These are phyloP conservation scores for Poecilia latipinna DNA, from an alignment of 2,113 vertebrate genomes.

Conservation along the genomic window DNA sequence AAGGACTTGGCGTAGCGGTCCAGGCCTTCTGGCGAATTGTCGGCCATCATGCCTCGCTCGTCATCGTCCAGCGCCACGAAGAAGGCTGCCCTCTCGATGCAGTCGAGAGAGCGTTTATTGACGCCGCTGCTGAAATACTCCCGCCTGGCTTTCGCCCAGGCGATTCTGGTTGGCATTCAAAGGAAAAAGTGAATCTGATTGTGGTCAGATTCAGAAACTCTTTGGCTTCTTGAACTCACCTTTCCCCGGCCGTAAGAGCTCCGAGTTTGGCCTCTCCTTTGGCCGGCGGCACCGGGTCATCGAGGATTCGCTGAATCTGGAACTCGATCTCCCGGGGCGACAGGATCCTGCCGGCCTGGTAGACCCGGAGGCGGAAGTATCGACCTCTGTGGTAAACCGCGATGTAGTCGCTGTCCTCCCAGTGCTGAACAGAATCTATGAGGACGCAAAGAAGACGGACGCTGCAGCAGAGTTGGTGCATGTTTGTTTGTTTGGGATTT, in stretches of 20 bases:
- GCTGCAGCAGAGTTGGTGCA: not conserved
- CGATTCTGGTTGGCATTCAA: constrained; percentile 72
- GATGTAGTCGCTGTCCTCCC: constrained; percentile 85
- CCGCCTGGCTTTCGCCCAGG: constrained; percentile 85
- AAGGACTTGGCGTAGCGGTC: constrained; percentile 86
- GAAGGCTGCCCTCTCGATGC: constrained; percentile 88
- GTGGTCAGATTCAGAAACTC: not conserved
- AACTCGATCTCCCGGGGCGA: constrained; percentile 86
- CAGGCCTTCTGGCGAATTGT: constrained; percentile 80
- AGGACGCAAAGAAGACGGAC: constrained; percentile 8
- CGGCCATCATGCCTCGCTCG: constrained; percentile 81
- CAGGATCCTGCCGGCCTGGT: constrained; percentile 83
- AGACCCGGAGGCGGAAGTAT: constrained; percentile 85
- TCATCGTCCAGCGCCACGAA: constrained; percentile 86
- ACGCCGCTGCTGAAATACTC: constrained; percentile 80
- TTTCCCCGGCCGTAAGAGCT: constrained; percentile 86
- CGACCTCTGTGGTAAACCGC: constrained; percentile 88
- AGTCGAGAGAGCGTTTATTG: constrained; percentile 82
- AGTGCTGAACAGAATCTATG: constrained; percentile 84
- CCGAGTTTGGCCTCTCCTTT: constrained; percentile 86
- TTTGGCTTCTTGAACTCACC: constrained; percentile 68
- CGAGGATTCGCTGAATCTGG: constrained; percentile 88
- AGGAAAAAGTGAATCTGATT: not conserved
- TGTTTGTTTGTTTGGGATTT: too few species aligned
- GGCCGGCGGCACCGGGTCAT: constrained; percentile 78